Conservation (phyloP, 2,113 vertebrate species). For the Catagonus wagneri region DNA sequence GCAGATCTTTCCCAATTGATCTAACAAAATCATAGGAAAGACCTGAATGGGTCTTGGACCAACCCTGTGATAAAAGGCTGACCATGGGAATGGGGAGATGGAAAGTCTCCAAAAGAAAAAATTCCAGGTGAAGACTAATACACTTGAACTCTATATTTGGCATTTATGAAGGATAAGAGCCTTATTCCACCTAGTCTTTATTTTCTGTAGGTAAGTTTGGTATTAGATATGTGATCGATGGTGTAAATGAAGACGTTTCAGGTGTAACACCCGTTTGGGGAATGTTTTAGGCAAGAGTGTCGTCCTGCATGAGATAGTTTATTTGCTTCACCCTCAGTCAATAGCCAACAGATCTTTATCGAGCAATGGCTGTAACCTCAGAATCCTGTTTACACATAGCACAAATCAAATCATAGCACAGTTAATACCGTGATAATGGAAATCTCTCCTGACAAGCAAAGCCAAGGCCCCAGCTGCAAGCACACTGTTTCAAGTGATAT, state of each 20-base stretch:
- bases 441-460: background rate
- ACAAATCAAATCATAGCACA: background rate
- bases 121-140: background rate
- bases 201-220: background rate
- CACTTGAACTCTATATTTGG: background rate
- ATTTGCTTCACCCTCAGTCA: background rate
- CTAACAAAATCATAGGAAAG: background rate
- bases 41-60: background rate
- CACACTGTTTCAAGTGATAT: background rate
- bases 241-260: background rate
- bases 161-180: background rate
- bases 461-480: background rate
- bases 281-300: background rate
- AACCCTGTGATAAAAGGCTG: background rate
- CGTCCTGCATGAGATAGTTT: background rate
- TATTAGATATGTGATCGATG: background rate
- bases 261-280: background rate
- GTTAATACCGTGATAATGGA: background rate
- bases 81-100: background rate
- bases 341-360: background rate
- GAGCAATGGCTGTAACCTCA: background rate
- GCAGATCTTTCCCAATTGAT: background rate
- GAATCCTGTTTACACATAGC: background rate
- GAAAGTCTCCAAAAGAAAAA: background rate
- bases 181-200: rapidly evolving